Conservation (phyloP, 2,888 invertebrate genomes). For the Adelognathus sp. region DNA sequence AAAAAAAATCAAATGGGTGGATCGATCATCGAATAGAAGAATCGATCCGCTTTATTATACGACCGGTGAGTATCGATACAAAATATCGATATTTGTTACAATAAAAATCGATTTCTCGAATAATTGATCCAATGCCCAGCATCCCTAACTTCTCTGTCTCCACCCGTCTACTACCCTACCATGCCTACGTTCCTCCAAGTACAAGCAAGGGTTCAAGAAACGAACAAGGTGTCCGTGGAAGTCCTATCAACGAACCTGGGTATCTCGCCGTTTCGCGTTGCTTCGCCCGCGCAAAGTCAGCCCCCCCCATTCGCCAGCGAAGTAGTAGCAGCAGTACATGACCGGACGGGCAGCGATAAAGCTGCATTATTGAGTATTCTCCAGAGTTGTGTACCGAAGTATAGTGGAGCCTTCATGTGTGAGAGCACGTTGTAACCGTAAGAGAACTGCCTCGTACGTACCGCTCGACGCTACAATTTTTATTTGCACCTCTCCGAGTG, state of each 20-base stretch:
- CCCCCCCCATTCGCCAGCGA: constrained; percentile 34
- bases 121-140: too few relatives aligned
- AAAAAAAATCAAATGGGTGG: too few relatives aligned
- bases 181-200: background rate
- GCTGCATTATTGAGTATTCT: constrained; percentile 72
- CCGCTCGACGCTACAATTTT: constrained; percentile 67
- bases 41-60: too few relatives aligned
- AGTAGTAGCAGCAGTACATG: constrained; percentile 59
- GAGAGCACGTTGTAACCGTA: constrained; percentile 2
- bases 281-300: constrained; percentile 38
- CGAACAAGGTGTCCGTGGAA: constrained; percentile 35
- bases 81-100: too few relatives aligned
- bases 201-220: background rate
- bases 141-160: too few relatives aligned
- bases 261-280: constrained; percentile 28
- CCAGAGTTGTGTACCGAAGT: constrained; percentile 41
- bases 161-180: background rate
- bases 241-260: constrained; percentile 36
- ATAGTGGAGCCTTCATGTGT: background rate
- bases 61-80: too few relatives aligned
- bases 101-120: too few relatives aligned
- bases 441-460: constrained; percentile 38
- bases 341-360: constrained; percentile 67
- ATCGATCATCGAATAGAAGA: too few relatives aligned
- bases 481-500: constrained; percentile 70